Evolutionary conservation across 2,888 invertebrate species (phyloP).

Genomic region (Drosophila borborema): DNA sequence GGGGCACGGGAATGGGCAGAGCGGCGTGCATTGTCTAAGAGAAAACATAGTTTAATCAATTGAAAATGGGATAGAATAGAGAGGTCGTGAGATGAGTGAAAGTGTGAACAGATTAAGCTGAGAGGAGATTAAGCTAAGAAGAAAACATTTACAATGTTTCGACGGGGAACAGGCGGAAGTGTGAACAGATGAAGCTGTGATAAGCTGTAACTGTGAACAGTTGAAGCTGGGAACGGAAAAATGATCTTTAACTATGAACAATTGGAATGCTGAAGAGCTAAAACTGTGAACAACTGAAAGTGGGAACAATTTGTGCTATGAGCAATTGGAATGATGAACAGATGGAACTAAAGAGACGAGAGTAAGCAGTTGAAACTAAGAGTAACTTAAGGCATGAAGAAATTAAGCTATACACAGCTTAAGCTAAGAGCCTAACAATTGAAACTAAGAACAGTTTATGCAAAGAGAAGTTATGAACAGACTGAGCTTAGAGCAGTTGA

Average conservation of each 20-base stretch:
- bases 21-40: conserved; percentile 56
- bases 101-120: neutral
- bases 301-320: neutral
- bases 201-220: neutral
- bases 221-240: neutral
- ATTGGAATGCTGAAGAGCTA: neutral
- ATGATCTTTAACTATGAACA: neutral
- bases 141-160: neutral
- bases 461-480: too few species aligned
- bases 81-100: neutral
- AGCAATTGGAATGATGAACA: neutral
- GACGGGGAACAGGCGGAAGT: neutral
- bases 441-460: neutral
- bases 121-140: too few species aligned
- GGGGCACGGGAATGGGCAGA: conserved; percentile 67
- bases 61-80: neutral
- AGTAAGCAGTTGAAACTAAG: neutral
- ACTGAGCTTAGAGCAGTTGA: too few species aligned
- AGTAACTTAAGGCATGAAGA: too few species aligned
- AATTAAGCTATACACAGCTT: too few species aligned
- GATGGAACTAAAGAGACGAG: too few species aligned
- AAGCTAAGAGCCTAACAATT: too few species aligned
- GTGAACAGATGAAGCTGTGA: neutral
- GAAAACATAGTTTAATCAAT: neutral
- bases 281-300: neutral